Base-by-base conservation (phyloP, 2,113 vertebrate genomes). In the Rhodinocichla rosea region DNA sequence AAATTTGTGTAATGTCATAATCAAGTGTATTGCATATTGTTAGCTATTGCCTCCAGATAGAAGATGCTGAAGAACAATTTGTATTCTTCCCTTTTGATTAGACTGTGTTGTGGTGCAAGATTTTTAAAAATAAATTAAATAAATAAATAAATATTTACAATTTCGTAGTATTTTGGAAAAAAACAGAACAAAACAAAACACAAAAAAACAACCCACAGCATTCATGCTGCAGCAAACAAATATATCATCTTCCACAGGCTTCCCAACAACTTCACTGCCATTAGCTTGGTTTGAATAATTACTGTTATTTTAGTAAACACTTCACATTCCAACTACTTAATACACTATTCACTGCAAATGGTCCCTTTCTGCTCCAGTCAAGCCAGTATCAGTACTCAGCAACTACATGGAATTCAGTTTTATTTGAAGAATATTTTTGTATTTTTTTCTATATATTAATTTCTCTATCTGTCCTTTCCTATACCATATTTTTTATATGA, bases 231-330 rank as follows among this genome's bases (percentile, higher is more conserved):
- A 85, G 50, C 19, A 69, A 39, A 77, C 37, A 55, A 80, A 50
- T 1, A 0, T 11, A 73, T 40, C 47, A 45, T 44, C 70, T 55
- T 62, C 42, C 75, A 74, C 82, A 86, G 39, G 35, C 57, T 85
- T 86, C 52, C 24, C 52, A 78, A 55, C 26, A 80, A 59, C 75
- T 78, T 79, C 4, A 9, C 35, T 77, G 35, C 17, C 17, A 88
- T 86, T 81, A 83, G 56, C 39, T 67, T 69, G 62, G 50, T 74
- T 90, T 94, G 68, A 88, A 52, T 67, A 88, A 92, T 76, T 63
- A 90, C 52, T 80, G 37, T 79, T 95, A 87, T 80, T 92, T 91
- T 37, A 89, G 59, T 70, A 95, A 91, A 89, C 80, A 87, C 59
- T 84, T 94, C 84, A 76, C 77, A 91, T 87, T 95, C 53, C 23